These are phyloP conservation scores for Latrodectus elegans DNA, from an alignment of 2,888 invertebrate genomes.

Conservation along the genomic window DNA sequence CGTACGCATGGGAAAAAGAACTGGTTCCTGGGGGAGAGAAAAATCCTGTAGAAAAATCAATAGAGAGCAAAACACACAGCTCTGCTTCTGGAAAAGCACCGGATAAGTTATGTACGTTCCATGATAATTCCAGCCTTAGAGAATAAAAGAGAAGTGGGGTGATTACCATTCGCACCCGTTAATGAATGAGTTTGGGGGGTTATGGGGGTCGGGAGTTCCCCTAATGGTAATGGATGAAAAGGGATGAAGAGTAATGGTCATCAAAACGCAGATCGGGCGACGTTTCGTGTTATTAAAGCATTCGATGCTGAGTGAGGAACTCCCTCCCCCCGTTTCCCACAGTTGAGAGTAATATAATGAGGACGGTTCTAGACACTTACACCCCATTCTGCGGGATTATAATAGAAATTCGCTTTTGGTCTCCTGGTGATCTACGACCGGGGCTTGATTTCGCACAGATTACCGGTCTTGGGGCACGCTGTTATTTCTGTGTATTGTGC, in stretches of 20 bases:
- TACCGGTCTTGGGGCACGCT: background rate
- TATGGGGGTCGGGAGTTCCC: background rate
- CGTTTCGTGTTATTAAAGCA: slow-evolving; percentile 35
- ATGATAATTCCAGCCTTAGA: slow-evolving; percentile 19
- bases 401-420: slow-evolving; percentile 3
- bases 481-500: slow-evolving; percentile 2
- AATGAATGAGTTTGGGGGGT: slow-evolving; percentile 17
- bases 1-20: background rate
- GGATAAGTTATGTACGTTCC: slow-evolving; percentile 16
- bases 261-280: slow-evolving; percentile 18
- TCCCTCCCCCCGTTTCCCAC: background rate
- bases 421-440: background rate
- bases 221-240: slow-evolving; percentile 2
- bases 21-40: slow-evolving; percentile 38
- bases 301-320: background rate
- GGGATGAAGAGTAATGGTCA: background rate
- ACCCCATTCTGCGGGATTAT: background rate
- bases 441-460: background rate
- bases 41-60: slow-evolving; percentile 29
- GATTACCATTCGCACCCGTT: slow-evolving; percentile 32
- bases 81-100: background rate
- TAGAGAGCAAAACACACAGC: slow-evolving; percentile 34
- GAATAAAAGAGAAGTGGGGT: background rate
- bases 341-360: slow-evolving; percentile 9
- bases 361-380: slow-evolving; percentile 12